phyloP scores from a whole-genome alignment of 2,888 invertebrate species.

The Drosophila dives region DNA sequence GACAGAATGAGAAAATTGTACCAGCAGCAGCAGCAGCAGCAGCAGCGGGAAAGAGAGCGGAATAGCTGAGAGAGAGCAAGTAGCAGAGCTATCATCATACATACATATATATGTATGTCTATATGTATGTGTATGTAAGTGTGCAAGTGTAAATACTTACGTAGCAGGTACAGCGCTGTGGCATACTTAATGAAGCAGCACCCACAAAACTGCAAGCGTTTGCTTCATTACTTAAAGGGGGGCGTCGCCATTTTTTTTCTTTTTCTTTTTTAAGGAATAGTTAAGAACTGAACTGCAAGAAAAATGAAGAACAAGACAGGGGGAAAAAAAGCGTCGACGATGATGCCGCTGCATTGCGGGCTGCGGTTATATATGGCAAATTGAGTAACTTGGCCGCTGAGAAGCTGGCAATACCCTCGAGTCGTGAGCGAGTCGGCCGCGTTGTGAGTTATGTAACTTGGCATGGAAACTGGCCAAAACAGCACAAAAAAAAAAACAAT shows the following conservation, averaged over 20 bases:
- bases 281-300: slow-evolving; percentile 62
- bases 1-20: slow-evolving; percentile 4
- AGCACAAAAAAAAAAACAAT: slow-evolving; percentile 48
- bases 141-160: slow-evolving; percentile 42
- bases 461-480: slow-evolving; percentile 56
- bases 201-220: slow-evolving; percentile 77
- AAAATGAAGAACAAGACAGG: slow-evolving; percentile 6
- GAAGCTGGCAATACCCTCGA: slow-evolving; percentile 76
- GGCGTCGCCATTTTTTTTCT: slow-evolving; percentile 33
- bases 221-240: slow-evolving; percentile 73
- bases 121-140: slow-evolving; percentile 12
- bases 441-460: slow-evolving; percentile 76
- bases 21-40: not conserved
- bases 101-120: slow-evolving; percentile 1
- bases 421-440: slow-evolving; percentile 62
- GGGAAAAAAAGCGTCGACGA: slow-evolving; percentile 22
- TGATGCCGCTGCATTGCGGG: slow-evolving; percentile 39
- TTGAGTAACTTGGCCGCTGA: slow-evolving; percentile 76
- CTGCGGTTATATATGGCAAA: slow-evolving; percentile 76
- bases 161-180: slow-evolving; percentile 52
- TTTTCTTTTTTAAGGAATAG: slow-evolving; percentile 66
- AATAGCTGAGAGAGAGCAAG: not conserved
- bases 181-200: slow-evolving; percentile 81
- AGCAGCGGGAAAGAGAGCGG: slow-evolving; percentile 1
- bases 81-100: slow-evolving; percentile 29